These are phyloP conservation scores for Dolichallabes microphthalmus DNA, from an alignment of 2,113 vertebrate genomes.

Conservation along the genomic window DNA sequence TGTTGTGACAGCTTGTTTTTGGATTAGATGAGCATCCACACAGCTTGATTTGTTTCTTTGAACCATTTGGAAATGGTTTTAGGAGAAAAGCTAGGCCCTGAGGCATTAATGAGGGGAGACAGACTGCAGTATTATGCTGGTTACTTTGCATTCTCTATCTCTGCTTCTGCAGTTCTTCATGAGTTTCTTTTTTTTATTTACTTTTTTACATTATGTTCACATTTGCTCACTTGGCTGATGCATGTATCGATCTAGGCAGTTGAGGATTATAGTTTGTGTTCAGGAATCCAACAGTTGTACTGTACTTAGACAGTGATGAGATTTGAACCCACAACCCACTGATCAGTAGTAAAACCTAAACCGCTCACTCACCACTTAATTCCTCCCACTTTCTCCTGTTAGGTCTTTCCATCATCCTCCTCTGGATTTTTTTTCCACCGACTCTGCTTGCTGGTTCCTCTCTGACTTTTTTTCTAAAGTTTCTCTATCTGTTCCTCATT, in stretches of 20 bases:
- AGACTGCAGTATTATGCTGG: conserved; percentile 12
- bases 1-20: conserved; percentile 35
- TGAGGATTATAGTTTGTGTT: background rate
- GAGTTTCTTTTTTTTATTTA: background rate
- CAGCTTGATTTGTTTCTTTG: conserved; percentile 34
- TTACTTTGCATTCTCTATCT: conserved; percentile 15
- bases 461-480: background rate
- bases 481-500: background rate
- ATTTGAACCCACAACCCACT: background rate
- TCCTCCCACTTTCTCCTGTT: background rate
- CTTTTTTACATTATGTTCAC: background rate
- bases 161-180: background rate
- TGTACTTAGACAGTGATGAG: background rate
- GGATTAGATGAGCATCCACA: conserved; percentile 25
- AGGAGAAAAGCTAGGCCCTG: conserved; percentile 11
- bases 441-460: background rate
- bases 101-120: conserved; percentile 27
- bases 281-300: background rate
- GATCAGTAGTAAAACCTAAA: background rate
- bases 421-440: background rate
- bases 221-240: background rate
- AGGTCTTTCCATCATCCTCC: background rate
- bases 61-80: conserved; percentile 23
- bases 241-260: background rate
- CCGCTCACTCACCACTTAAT: background rate